phyloP scores from a whole-genome alignment of 2,797 vertebrate species.

The Myoxocephalus aenaeus region DNA sequence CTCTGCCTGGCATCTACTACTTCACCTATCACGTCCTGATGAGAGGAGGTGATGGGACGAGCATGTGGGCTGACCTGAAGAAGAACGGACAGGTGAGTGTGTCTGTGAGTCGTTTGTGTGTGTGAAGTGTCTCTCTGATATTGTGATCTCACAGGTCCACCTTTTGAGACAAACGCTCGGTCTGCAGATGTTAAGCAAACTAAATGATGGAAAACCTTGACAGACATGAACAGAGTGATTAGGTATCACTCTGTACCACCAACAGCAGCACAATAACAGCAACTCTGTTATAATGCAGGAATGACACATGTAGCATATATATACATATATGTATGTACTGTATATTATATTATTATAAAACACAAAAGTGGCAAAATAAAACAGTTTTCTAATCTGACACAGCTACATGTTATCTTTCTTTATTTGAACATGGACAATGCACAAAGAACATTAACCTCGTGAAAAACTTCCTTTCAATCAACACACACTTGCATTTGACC shows the following conservation, averaged over 20 bases:
- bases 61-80: slow-evolving; percentile 94
- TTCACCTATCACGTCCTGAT: slow-evolving; percentile 95
- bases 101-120: neutral
- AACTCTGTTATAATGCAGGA: neutral
- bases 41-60: slow-evolving; percentile 90
- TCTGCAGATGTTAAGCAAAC: neutral
- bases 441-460: neutral
- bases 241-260: neutral
- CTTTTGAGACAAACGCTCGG: neutral
- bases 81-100: slow-evolving; percentile 92
- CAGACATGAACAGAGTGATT: neutral
- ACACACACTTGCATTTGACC: neutral
- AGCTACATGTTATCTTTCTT: neutral
- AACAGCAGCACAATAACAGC: neutral
- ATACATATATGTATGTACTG: neutral
- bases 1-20: slow-evolving; percentile 91
- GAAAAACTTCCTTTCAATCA: neutral
- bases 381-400: neutral
- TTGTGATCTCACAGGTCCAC: neutral
- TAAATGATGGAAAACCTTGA: neutral
- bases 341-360: neutral
- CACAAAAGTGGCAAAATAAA: neutral
- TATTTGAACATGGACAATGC: neutral
- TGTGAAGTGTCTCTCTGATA: slow-evolving; percentile 2
- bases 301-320: neutral